Conservation (phyloP, 2,113 vertebrate species). For the Chitala chitala region DNA sequence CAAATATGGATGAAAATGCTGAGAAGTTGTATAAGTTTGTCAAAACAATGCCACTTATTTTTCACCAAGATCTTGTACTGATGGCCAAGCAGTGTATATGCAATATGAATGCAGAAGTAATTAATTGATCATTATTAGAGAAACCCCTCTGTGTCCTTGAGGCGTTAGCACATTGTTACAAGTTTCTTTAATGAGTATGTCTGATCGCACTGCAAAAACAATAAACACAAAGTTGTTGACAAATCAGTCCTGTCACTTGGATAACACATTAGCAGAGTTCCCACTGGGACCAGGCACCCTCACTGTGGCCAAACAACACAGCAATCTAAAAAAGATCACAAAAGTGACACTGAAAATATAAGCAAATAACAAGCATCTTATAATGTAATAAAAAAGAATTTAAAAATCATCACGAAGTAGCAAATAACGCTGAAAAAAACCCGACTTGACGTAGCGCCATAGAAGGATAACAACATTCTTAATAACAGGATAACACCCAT, state of each 20-base stretch:
- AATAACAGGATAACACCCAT: no score
- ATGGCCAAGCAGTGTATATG: neutral
- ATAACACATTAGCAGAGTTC: neutral
- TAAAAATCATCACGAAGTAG: no score
- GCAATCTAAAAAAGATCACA: neutral
- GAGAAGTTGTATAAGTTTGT: no score
- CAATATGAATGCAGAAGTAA: constrained; percentile 8
- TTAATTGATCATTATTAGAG: constrained; percentile 15
- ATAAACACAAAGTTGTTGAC: constrained; percentile 12
- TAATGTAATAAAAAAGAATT: no score
- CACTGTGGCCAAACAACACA: neutral
- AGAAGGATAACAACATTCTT: no score
- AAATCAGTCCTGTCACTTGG: constrained; percentile 13
- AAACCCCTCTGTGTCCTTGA: constrained; percentile 12
- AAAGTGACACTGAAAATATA: neutral
- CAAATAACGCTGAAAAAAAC: no score
- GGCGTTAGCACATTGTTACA: constrained; percentile 6
- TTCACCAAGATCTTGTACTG: no score
- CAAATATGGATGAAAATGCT: no score
- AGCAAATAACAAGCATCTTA: neutral
- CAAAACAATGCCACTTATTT: no score
- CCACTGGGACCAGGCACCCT: neutral
- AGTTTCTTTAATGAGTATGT: constrained; percentile 11
- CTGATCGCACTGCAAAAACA: constrained; percentile 10
- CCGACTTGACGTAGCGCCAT: no score